Evolutionary conservation across 2,797 vertebrate genomes (phyloP).

Genomic region (Bovichtus diacanthus): DNA sequence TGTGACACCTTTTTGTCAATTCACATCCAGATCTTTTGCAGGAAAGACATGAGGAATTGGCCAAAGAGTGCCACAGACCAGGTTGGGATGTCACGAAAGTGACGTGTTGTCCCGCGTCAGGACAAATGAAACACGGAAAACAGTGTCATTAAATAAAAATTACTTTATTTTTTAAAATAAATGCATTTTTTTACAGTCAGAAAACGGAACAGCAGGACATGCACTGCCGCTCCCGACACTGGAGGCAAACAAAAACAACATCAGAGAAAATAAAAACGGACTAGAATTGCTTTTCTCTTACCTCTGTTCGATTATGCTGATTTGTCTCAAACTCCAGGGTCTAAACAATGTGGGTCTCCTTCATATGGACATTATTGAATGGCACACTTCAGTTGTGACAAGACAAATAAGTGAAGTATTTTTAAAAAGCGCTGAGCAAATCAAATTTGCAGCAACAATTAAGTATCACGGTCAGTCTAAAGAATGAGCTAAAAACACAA

Average conservation of each 20-base stretch:
- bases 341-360: conserved; percentile 58
- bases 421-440: conserved; percentile 46
- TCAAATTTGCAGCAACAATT: conserved; percentile 41
- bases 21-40: background rate
- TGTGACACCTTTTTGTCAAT: too few relatives aligned
- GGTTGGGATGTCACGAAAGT: background rate
- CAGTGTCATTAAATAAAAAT: conserved; percentile 86
- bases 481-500: conserved; percentile 53
- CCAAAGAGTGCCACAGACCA: background rate
- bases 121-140: background rate
- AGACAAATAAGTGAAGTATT: conserved; percentile 51
- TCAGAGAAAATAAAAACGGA: conserved; percentile 55
- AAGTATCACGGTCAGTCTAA: conserved; percentile 31
- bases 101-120: background rate
- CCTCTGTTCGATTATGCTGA: conserved; percentile 67
- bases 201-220: conserved; percentile 83
- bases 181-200: conserved; percentile 89
- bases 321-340: conserved; percentile 82
- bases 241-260: conserved; percentile 75
- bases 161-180: conserved; percentile 89
- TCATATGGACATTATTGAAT: conserved; percentile 67
- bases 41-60: too few relatives aligned
- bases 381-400: conserved; percentile 62
- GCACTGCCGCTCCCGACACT: conserved; percentile 79
- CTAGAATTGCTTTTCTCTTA: conserved; percentile 63